Conservation (phyloP, 2,797 vertebrate species). For the Chanos chanos region DNA sequence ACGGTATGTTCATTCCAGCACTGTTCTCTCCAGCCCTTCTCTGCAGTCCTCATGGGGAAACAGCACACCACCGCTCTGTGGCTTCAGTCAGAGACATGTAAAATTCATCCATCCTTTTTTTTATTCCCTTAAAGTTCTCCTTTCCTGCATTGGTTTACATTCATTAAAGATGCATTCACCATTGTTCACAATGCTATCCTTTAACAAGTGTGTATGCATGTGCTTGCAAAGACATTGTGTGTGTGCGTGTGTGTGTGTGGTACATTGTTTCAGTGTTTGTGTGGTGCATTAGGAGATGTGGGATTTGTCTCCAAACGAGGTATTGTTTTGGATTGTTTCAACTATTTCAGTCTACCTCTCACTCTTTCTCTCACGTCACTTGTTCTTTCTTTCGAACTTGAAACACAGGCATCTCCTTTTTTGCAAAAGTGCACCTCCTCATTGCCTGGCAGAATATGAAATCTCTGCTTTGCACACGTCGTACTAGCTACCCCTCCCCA, state of each 20-base stretch:
- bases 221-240: not conserved
- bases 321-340: slow-evolving; percentile 11
- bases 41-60: too few relatives aligned
- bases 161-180: slow-evolving; percentile 16
- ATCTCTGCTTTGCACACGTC: too few relatives aligned
- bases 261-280: not conserved
- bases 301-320: not conserved
- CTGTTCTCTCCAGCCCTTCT: too few relatives aligned
- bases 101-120: slow-evolving; percentile 23
- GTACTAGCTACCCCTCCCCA: too few relatives aligned
- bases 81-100: slow-evolving; percentile 8
- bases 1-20: too few relatives aligned
- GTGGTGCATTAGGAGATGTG: slow-evolving; percentile 17
- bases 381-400: slow-evolving; percentile 17
- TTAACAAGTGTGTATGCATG: not conserved
- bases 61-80: not conserved
- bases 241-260: not conserved
- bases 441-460: not conserved
- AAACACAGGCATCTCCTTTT: not conserved
- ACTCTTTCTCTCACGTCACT: slow-evolving; percentile 17
- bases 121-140: slow-evolving; percentile 6
- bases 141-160: slow-evolving; percentile 9
- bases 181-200: not conserved
- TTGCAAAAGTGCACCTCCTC: not conserved
- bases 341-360: slow-evolving; percentile 25